Base-by-base conservation (phyloP, 2,797 vertebrate species). In the Erpetoichthys calabaricus region DNA sequence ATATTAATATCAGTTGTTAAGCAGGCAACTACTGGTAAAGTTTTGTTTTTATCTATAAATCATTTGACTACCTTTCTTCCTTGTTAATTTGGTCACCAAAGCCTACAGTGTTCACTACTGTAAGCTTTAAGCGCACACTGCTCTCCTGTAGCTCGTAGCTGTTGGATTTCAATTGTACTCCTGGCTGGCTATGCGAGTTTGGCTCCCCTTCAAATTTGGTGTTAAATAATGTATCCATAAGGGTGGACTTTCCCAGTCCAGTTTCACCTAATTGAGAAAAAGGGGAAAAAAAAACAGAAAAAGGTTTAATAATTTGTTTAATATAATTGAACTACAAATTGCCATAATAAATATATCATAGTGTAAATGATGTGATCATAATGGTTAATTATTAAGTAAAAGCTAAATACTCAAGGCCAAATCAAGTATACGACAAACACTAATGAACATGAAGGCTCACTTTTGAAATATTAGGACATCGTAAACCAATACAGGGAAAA, bases 51-150 rank as follows among this genome's bases (percentile, higher is more conserved):
- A 25, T 25, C 25, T 25, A 25, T 25, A 25, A 25, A 25, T 25
- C 25, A 25, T 25, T 25, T 56, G 55, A 68, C 75, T 71, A 98
- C 96, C 96, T 97, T 79, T 98, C 90, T 60, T 98, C 92, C 74
- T 98, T 98, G 75, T 98, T 98, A 67, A 99, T 98, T 75, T 98
- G 94, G 73, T 97, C 94, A 45, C 94, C 93, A 57, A 98, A 99
- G 59, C 94, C 95, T 60, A 95, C 89, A 0, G 90, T 93, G 84
- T 91, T 93, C 56, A 98, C 92, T 1, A 97, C 78, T 6, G 90
- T 95, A 63, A 98, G 88, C 68, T 98, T 99, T 67, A 99, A 89
- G 41, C 89, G 87, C 62, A 98, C 92, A 0, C 93, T 98, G 73
- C 94, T 97, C 77, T 98, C 96, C 68, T 94, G 91, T 57, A 99